Conservation (phyloP, 1,140 invertebrate species). For the Saccostrea cuccullata region DNA sequence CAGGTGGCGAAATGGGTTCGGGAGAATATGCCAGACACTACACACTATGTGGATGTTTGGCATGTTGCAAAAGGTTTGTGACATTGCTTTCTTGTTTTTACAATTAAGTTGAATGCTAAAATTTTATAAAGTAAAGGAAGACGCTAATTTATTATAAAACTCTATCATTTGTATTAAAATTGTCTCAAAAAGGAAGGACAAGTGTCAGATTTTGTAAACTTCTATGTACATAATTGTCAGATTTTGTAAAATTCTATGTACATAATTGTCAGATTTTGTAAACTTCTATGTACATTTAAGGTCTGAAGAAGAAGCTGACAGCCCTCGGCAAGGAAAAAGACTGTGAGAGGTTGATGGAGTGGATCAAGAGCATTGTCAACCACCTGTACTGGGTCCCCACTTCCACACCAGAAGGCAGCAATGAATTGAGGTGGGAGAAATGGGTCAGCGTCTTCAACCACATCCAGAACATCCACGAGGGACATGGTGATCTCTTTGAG, state of each 20-base stretch:
- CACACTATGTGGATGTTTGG: constrained; percentile 57
- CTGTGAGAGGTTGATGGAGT: background rate
- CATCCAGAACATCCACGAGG: constrained; percentile 45
- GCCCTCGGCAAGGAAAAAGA: constrained; percentile 45
- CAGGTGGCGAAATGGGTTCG: constrained; percentile 53
- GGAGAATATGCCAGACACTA: constrained; percentile 44
- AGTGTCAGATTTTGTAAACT: too few relatives aligned
- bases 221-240: too few relatives aligned
- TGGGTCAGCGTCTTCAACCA: constrained; percentile 51
- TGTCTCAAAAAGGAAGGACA: background rate
- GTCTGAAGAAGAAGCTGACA: constrained; percentile 22
- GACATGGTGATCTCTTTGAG: constrained; percentile 38
- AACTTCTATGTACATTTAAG: background rate
- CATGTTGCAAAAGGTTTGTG: constrained; percentile 61
- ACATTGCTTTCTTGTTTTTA: background rate
- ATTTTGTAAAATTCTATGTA: too few relatives aligned
- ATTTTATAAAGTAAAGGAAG: too few relatives aligned
- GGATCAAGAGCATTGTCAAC: constrained; percentile 55
- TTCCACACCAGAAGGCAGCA: constrained; percentile 41
- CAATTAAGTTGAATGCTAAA: too few relatives aligned
- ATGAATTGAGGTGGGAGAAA: constrained; percentile 50
- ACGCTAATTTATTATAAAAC: too few relatives aligned
- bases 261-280: too few relatives aligned
- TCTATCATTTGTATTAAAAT: too few relatives aligned
- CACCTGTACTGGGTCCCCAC: constrained; percentile 57